Conservation (phyloP, 2,888 invertebrate genomes). For the Apoda limacodes region DNA sequence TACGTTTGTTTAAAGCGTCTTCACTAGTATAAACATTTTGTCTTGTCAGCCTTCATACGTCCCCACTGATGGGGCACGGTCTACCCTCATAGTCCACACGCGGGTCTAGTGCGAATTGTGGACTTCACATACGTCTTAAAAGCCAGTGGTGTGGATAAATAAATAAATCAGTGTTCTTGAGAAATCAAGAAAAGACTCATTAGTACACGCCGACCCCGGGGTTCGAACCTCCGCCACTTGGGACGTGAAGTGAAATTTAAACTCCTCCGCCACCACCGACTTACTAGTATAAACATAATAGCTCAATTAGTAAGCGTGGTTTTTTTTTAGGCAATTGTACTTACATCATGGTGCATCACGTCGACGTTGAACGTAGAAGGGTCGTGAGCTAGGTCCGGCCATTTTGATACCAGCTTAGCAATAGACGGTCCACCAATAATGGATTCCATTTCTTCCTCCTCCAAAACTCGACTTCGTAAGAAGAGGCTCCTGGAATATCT, state of each 20-base stretch:
- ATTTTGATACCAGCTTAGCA: conserved; percentile 28
- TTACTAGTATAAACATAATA: not conserved
- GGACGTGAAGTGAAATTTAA: no score
- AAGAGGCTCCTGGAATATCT: conserved; percentile 33
- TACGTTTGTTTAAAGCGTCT: no score
- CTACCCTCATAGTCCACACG: no score
- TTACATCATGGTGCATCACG: conserved; percentile 71
- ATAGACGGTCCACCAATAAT: conserved; percentile 31
- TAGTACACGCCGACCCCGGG: no score
- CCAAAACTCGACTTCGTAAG: conserved; percentile 27
- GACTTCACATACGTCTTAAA: not conserved
- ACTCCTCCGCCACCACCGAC: no score
- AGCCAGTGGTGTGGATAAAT: no score
- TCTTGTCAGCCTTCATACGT: no score
- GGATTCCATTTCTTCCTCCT: conserved; percentile 29
- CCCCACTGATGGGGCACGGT: no score
- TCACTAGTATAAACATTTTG: no score
- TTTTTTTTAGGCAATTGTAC: conserved; percentile 30
- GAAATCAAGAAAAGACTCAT: no score
- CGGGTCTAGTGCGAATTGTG: not conserved
- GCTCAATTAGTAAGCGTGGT: not conserved
- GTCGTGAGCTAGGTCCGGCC: conserved; percentile 75
- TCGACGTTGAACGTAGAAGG: conserved; percentile 75
- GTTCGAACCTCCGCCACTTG: no score
- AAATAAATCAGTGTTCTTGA: no score